These are phyloP conservation scores for Fregata magnificens DNA, from an alignment of 2,113 vertebrate species.

Conservation along the genomic window DNA sequence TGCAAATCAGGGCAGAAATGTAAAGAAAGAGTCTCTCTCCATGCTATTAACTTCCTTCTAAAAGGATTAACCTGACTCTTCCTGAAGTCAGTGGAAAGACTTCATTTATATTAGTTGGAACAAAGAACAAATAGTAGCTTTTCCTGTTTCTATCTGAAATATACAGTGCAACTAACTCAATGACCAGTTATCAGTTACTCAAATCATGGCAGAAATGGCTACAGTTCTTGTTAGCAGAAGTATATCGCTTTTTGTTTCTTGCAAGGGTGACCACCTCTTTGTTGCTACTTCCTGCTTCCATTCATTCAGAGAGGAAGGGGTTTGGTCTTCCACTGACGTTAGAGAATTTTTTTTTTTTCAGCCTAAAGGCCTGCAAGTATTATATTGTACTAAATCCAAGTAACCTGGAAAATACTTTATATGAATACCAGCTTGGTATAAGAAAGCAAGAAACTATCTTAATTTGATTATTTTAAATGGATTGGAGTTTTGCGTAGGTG, in stretches of 20 bases:
- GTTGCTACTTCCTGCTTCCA: not conserved
- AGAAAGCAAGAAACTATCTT: not conserved
- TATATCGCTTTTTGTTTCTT: not conserved
- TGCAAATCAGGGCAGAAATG: not conserved
- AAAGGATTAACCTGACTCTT: not conserved
- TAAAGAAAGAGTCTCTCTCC: not conserved
- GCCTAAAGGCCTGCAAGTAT: not conserved
- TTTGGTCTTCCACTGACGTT: not conserved
- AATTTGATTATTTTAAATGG: conserved; percentile 16
- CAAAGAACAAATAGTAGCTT: not conserved
- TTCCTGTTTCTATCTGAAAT: not conserved
- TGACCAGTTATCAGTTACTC: not conserved
- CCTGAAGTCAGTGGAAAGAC: not conserved
- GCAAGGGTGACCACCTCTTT: not conserved
- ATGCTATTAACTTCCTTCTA: not conserved
- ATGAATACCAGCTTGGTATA: not conserved
- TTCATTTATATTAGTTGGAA: not conserved
- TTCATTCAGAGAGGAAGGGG: not conserved
- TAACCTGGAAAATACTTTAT: not conserved
- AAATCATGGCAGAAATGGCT: not conserved
- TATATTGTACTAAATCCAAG: not conserved
- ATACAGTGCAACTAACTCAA: not conserved
- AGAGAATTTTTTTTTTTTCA: not conserved
- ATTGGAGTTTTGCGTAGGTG: not conserved
- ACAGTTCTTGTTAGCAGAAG: not conserved